Evolutionary conservation across 2,113 vertebrate genomes (phyloP), one percentile per base, ranked within the genome.

Genomic region (human): DNA sequence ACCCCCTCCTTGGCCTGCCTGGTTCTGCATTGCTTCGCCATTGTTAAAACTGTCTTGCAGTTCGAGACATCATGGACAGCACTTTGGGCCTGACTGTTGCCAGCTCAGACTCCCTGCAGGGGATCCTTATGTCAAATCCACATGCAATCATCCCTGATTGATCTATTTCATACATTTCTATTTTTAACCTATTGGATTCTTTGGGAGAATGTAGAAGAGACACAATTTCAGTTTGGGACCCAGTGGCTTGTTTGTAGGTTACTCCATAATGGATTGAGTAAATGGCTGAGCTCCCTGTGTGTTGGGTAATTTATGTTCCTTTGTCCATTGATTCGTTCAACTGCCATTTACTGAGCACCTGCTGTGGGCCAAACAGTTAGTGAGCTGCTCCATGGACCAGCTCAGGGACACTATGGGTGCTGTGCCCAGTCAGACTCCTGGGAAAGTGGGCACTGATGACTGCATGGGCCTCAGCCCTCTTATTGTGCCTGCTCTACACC

Each of bases 211-310:
- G 52, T 82, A 64, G 45, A 93, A 43, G 35, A 90, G 50, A 76
- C 32, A 50, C 61, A 91, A 85, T 78, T 73, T 90, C 40, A 78
- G 14, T 92, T 90, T 94, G 78, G 78, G 94, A 92, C 32, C 38
- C 9, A 14, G 48, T 61, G 38, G n/a, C 59, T 96, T 82, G 13
- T 91, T 88, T 88, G 66, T 70, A 45, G 32, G 22, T 38, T 70
- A 7, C n/a, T 64, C 48, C 25, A 3, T 93, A 68, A n/a, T 1
- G 79, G 66, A 89, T 22, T 55, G 70, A 87, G 12, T 66, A 50
- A 61, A 68, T 6, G 13, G 61, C 70, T 55, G 81, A 72, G 27
- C 38, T 66, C 40, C 13, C 68, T 83, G 57, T 38, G 48, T 9
- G 32, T 30, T 55, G 32, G 50, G 23, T 23, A n/a, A 2, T 64